These are phyloP conservation scores for Pardosa pseudoannulata DNA, from an alignment of 2,888 invertebrate genomes.

Conservation along the genomic window DNA sequence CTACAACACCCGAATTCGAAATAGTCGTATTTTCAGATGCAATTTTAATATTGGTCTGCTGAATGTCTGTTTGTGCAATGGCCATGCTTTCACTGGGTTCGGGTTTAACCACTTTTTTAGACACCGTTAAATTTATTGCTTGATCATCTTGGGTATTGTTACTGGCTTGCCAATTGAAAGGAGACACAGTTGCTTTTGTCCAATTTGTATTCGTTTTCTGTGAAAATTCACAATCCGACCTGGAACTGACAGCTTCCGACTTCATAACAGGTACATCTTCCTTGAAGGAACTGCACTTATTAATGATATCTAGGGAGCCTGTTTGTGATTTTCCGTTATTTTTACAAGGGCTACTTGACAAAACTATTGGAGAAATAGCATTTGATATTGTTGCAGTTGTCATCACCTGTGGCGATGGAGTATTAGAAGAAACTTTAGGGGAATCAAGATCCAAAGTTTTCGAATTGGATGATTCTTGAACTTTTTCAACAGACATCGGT, in stretches of 20 bases:
- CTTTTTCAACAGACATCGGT: conserved; percentile 23
- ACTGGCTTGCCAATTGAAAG: conserved; percentile 59
- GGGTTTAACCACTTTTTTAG: conserved; percentile 54
- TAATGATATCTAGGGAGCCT: not conserved
- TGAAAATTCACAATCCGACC: conserved; percentile 56
- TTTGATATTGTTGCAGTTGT: too few relatives aligned
- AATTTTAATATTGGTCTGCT: conserved; percentile 24
- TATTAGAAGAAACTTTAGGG: conserved; percentile 5
- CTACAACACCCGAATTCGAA: conserved; percentile 37
- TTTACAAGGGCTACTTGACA: conserved; percentile 35
- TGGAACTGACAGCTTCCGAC: conserved; percentile 25
- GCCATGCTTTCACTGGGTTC: conserved; percentile 44
- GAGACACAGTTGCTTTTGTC: conserved; percentile 65
- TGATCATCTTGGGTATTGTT: conserved; percentile 47
- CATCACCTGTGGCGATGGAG: conserved; percentile 17
- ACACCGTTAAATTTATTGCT: conserved; percentile 68
- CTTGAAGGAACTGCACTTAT: conserved; percentile 21
- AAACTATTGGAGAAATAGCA: conserved; percentile 31
- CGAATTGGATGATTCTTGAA: conserved; percentile 19
- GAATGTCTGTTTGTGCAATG: conserved; percentile 11
- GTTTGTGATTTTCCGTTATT: conserved; percentile 27
- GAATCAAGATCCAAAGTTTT: conserved; percentile 30
- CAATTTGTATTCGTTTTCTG: conserved; percentile 42
- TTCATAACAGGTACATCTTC: conserved; percentile 45
- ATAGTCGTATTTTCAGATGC: conserved; percentile 18